Evolutionary conservation across 2,888 invertebrate genomes (phyloP).

Genomic region (Xanthorhoe designata): DNA sequence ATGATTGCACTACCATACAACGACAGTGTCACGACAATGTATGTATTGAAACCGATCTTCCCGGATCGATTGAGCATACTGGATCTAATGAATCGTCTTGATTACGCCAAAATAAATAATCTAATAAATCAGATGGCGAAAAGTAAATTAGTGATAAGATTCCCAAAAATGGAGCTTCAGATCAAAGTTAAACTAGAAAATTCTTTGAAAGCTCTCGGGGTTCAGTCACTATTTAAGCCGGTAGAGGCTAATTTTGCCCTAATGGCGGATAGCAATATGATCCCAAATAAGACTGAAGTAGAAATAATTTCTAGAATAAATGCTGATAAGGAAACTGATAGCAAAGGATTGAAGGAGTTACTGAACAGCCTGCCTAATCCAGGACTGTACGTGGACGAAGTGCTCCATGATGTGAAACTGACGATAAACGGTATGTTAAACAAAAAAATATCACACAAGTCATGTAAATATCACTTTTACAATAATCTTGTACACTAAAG

Average conservation of each 20-base stretch:
- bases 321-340: conserved; percentile 45
- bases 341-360: conserved; percentile 49
- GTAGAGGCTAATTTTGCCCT: conserved; percentile 88
- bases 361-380: conserved; percentile 81
- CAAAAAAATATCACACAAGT: conserved; percentile 1
- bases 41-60: conserved; percentile 86
- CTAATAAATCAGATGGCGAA: conserved; percentile 77
- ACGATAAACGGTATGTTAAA: conserved; percentile 79
- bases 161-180: conserved; percentile 91
- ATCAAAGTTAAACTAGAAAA: conserved; percentile 83
- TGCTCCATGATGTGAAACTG: conserved; percentile 88
- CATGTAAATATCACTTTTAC: too few species aligned
- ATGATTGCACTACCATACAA: conserved; percentile 90
- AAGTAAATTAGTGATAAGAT: conserved; percentile 83
- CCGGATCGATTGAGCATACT: conserved; percentile 70
- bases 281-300: conserved; percentile 55
- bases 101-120: conserved; percentile 75
- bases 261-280: conserved; percentile 72
- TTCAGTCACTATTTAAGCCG: conserved; percentile 87
- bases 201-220: conserved; percentile 85
- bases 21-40: conserved; percentile 87
- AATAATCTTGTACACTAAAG: background rate
- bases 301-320: conserved; percentile 58
- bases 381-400: conserved; percentile 86
- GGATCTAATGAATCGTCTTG: conserved; percentile 77